phyloP scores from a whole-genome alignment of 1,140 invertebrate genomes.

The Trichogramma pretiosum region DNA sequence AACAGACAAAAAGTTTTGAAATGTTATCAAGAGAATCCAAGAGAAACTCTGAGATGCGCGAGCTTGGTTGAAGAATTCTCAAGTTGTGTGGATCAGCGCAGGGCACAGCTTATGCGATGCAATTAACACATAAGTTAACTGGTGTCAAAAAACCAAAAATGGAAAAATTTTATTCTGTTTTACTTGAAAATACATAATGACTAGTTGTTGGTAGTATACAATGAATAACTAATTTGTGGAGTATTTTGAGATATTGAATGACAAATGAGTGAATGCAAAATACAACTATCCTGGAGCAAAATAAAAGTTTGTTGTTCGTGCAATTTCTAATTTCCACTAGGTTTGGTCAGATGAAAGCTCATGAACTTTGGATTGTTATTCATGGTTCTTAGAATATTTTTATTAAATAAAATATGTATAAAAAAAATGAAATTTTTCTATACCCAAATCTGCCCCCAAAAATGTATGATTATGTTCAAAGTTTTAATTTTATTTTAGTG shows the following conservation, averaged over 20 bases:
- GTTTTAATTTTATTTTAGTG: too few species aligned
- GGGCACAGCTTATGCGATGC: slow-evolving; percentile 28
- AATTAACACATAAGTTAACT: slow-evolving; percentile 14
- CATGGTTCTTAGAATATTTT: slow-evolving; percentile 13
- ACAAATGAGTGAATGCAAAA: slow-evolving; percentile 4
- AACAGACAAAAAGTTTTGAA: slow-evolving; percentile 43
- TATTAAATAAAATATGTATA: slow-evolving; percentile 19
- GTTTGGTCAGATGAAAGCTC: slow-evolving; percentile 10
- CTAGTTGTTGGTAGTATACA: slow-evolving; percentile 18
- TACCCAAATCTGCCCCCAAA: not conserved
- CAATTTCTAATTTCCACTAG: slow-evolving; percentile 7
- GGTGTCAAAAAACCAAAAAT: slow-evolving; percentile 2
- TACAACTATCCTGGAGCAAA: slow-evolving; percentile 8
- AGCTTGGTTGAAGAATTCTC: slow-evolving; percentile 45
- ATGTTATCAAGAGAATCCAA: slow-evolving; percentile 47
- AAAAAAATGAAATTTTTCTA: slow-evolving; percentile 8
- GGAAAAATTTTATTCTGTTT: slow-evolving; percentile 6
- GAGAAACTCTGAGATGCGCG: slow-evolving; percentile 45
- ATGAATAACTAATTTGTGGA: slow-evolving; percentile 11
- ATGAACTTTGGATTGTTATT: slow-evolving; percentile 3
- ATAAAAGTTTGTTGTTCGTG: slow-evolving; percentile 1
- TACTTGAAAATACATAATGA: slow-evolving; percentile 8
- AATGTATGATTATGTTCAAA: slow-evolving; percentile 2
- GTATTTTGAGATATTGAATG: slow-evolving; percentile 7
- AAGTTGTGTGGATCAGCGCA: slow-evolving; percentile 44